Conservation (phyloP, 1,140 invertebrate species). For the Drosophila parvula region DNA sequence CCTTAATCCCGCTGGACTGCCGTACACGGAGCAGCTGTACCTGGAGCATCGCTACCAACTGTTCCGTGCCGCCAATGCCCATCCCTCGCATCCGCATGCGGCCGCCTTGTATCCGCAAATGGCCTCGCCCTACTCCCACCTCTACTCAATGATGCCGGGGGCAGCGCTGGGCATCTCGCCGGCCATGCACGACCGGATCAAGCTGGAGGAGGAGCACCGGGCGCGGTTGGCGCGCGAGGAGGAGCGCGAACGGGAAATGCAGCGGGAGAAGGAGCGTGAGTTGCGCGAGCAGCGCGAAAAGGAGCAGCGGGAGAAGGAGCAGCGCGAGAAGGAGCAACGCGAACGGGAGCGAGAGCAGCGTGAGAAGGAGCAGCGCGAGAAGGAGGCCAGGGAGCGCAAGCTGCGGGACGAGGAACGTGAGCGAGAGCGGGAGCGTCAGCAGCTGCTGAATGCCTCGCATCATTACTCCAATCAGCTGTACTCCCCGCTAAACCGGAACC, state of each 20-base stretch:
- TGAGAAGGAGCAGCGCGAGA: conserved; percentile 70
- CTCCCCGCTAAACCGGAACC: conserved; percentile 73
- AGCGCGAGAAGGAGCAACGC: conserved; percentile 74
- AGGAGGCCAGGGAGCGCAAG: conserved; percentile 68
- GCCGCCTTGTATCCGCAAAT: conserved; percentile 85
- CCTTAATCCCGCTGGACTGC: conserved; percentile 84
- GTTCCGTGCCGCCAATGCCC: conserved; percentile 85
- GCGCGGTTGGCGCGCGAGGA: conserved; percentile 86
- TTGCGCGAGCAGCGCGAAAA: conserved; percentile 83
- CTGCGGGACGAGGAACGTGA: conserved; percentile 66
- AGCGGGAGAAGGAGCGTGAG: conserved; percentile 85
- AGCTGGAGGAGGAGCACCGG: conserved; percentile 88
- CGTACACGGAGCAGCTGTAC: conserved; percentile 88
- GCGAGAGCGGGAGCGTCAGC: conserved; percentile 73
- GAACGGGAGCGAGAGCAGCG: conserved; percentile 77
- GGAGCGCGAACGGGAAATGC: conserved; percentile 86
- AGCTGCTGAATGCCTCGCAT: conserved; percentile 74
- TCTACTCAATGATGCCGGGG: conserved; percentile 85
- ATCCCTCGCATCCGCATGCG: conserved; percentile 81
- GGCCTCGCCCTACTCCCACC: conserved; percentile 86
- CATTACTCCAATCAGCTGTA: conserved; percentile 82
- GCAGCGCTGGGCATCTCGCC: conserved; percentile 85
- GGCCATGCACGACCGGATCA: conserved; percentile 87
- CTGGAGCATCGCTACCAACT: conserved; percentile 89
- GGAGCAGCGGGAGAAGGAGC: conserved; percentile 83